Percentiles rank a stretch among this genome's conserved stretches.
phyloP scores from a whole-genome alignment of 2,113 vertebrate genomes.

The Ceratotherium simum region DNA sequence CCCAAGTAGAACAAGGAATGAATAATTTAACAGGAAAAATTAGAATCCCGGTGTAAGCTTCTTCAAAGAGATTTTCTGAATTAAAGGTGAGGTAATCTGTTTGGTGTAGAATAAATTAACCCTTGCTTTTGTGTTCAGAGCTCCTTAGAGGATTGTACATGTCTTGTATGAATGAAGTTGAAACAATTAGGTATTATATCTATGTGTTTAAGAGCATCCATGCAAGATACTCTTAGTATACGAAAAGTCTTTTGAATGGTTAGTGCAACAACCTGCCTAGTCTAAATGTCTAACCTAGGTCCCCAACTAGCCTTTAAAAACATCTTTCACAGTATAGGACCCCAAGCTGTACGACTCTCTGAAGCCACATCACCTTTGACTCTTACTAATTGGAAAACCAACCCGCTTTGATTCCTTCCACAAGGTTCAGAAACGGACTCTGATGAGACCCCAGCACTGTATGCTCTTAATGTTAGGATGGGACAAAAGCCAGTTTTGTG shows the following conservation, averaged over 20 bases:
- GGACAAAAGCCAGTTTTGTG: neutral
- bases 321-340: neutral
- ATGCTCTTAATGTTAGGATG: neutral
- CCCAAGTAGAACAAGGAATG: slow-evolving; percentile 64
- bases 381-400: neutral
- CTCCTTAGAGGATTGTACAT: neutral
- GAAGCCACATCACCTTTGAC: neutral
- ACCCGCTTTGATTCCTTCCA: neutral
- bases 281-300: neutral
- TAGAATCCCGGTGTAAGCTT: slow-evolving; percentile 54
- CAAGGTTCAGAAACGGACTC: neutral
- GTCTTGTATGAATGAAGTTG: neutral
- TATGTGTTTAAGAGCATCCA: neutral
- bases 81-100: slow-evolving; percentile 62
- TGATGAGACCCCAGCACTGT: neutral
- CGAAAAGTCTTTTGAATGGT: neutral
- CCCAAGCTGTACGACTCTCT: neutral
- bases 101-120: slow-evolving; percentile 65
- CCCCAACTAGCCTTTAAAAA: neutral
- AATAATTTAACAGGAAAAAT: slow-evolving; percentile 80
- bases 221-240: neutral
- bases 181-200: neutral
- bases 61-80: slow-evolving; percentile 76
- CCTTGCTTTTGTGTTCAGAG: slow-evolving; percentile 1
- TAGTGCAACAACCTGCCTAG: neutral